Conservation (phyloP, 2,888 invertebrate genomes). For the Leptopilina myrica region DNA sequence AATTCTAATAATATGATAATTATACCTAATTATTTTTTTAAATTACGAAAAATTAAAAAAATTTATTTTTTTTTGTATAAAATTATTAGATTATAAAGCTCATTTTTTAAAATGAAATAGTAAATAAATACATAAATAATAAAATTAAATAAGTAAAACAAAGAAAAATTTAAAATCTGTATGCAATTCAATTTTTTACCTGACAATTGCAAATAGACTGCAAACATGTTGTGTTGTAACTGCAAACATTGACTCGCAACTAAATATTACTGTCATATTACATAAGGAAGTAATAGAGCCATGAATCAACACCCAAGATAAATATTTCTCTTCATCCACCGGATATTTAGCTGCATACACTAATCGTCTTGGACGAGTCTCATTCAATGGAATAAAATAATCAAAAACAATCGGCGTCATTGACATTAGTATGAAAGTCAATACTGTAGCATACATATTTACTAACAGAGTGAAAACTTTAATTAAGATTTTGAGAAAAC, state of each 20-base stretch:
- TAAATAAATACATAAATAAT: no score
- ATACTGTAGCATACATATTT: not conserved
- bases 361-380: not conserved
- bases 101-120: no score
- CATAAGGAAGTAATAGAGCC: not conserved
- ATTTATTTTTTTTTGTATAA: no score
- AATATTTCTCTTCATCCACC: not conserved
- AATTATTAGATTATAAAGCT: no score
- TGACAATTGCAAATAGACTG: conserved; percentile 10
- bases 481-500: not conserved
- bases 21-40: no score
- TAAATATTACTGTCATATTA: conserved; percentile 10
- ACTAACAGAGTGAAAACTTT: not conserved
- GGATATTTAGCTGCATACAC: conserved; percentile 18
- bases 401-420: conserved; percentile 13
- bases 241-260: not conserved
- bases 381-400: not conserved
- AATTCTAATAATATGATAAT: no score
- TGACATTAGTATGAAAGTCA: conserved; percentile 5
- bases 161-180: no score
- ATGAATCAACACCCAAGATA: not conserved
- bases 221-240: conserved; percentile 18
- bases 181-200: not conserved
- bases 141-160: no score
- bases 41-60: no score